These are phyloP conservation scores for Elaphurus davidianus DNA, from an alignment of 2,113 vertebrate species.

Conservation along the genomic window DNA sequence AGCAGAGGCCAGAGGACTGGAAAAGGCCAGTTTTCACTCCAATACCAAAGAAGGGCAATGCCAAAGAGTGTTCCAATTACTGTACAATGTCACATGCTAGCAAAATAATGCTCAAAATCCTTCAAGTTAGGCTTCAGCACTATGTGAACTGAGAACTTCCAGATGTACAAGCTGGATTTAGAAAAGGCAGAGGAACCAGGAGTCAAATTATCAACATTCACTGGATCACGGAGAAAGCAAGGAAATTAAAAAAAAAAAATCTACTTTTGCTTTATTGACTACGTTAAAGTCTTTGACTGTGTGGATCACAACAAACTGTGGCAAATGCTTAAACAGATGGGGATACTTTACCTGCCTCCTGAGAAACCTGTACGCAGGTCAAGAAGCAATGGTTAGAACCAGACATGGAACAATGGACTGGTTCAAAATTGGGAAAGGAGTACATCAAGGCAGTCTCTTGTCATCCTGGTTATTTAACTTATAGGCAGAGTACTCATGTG, in stretches of 20 bases:
- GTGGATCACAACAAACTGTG: neutral
- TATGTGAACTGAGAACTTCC: neutral
- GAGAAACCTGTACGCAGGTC: neutral
- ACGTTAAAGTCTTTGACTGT: neutral
- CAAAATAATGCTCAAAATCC: neutral
- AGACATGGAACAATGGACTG: neutral
- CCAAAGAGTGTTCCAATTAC: neutral
- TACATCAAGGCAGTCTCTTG: neutral
- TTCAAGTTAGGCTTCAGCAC: neutral
- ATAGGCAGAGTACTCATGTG: neutral
- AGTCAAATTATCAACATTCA: neutral
- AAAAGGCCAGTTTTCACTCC: neutral
- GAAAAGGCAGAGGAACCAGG: neutral
- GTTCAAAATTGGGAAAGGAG: neutral
- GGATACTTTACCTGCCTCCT: neutral
- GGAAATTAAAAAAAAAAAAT: neutral
- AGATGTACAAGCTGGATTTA: neutral
- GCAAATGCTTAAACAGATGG: neutral
- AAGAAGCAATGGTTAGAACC: neutral
- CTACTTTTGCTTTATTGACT: neutral
- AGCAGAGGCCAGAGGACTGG: neutral
- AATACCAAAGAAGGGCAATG: neutral
- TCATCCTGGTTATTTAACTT: neutral
- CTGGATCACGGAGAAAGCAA: neutral
- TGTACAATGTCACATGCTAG: neutral